phyloP scores from a whole-genome alignment of 2,888 invertebrate genomes.

The Orthosia incerta region DNA sequence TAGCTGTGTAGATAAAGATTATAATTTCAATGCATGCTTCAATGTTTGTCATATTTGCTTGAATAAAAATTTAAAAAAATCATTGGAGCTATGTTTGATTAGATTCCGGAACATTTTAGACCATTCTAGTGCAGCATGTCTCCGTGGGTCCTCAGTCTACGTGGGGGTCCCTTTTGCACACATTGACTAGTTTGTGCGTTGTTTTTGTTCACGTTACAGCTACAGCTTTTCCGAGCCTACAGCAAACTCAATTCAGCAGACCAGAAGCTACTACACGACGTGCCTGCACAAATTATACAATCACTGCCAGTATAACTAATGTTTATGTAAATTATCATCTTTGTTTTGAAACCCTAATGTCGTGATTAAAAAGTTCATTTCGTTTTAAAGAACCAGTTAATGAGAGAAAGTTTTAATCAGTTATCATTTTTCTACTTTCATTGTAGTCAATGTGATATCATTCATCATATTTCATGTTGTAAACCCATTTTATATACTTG shows the following conservation, averaged over 20 bases:
- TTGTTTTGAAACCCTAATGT: conserved; percentile 3
- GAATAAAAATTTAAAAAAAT: conserved; percentile 84
- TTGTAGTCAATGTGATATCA: neutral
- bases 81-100: conserved; percentile 74
- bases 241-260: conserved; percentile 16
- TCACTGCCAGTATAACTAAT: conserved; percentile 13
- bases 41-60: conserved; percentile 89
- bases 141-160: conserved; percentile 55
- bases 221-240: conserved; percentile 43
- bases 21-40: conserved; percentile 83
- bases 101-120: conserved; percentile 47
- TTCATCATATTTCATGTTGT: neutral
- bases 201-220: conserved; percentile 84
- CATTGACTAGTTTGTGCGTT: conserved; percentile 83
- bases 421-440: neutral
- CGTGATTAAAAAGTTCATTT: neutral
- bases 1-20: conserved; percentile 81
- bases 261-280: conserved; percentile 22
- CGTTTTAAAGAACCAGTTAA: neutral
- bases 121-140: conserved; percentile 59
- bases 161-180: conserved; percentile 84
- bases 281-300: conserved; percentile 35
- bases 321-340: conserved; percentile 10
- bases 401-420: too few species aligned
- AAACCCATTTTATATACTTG: too few species aligned